Evolutionary conservation across 2,888 invertebrate genomes (phyloP), one percentile per base, ranked within the genome.

Genomic region (Danaus chrysippus): DNA sequence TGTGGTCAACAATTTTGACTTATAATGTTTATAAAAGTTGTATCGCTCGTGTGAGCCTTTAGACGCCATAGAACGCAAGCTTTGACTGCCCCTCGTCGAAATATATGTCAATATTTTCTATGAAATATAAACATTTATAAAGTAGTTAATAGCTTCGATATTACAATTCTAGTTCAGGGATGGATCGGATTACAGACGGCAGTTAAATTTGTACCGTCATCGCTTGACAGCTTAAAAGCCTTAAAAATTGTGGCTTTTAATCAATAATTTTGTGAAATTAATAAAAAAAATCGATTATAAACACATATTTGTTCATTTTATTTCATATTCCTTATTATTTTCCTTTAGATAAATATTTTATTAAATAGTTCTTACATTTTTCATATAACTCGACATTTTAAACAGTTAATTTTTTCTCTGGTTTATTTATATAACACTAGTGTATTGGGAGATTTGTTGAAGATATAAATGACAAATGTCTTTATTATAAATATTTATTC

Each of bases 141-240:
- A 70, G 83, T 87, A 87, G 88, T 78, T 74, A 76, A 78, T 89
- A 87, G 89, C 89, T 90, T 90, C 82, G 77, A 78, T 83, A 83
- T 82, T 78, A 77, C 74, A 75, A 80, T 83, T 82, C 74, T 80
- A 81, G 84, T 83, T 84, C 86, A 84, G 83, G 72, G 75, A 74
- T 75, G 72, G 71, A 67, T 75, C 71, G 70, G 70, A 67, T 68
- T 75, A 75, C 78, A 77, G 74, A 75, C 73, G 78, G 73, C 73
- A 71, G 70, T 75, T 72, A 73, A 62, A 76, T 75, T 76, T 73
- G 75, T 78, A 78, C 77, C 71, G 82, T 81, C 84, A 82, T 81
- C 84, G 90, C 90, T 90, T 81, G 81, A 87, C 87, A 88, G 90
- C 89, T 89, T 90, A 83, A 88, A 89, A 90, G 90, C 90, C 90